A percentile compares a stretch with the other conserved stretches of the same genome.
These are phyloP conservation scores for Pipistrellus kuhlii DNA, from an alignment of 2,797 vertebrate genomes.

Conservation along the genomic window DNA sequence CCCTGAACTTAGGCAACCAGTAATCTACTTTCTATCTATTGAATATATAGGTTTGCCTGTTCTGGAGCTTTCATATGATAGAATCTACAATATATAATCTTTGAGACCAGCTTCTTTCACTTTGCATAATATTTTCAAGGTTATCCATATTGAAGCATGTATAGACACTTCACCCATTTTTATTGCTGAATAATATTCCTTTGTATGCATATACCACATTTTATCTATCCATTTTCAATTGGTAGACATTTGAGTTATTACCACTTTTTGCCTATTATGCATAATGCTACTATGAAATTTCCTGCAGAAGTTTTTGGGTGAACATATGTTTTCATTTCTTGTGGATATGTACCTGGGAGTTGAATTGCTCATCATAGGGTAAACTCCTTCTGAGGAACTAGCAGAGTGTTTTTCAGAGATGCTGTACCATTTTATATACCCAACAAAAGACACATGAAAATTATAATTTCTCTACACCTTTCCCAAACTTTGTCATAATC, in stretches of 20 bases:
- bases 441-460: background rate
- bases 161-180: background rate
- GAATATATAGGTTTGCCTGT: background rate
- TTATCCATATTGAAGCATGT: background rate
- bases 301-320: background rate
- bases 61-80: background rate
- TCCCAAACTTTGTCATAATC: background rate
- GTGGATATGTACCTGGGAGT: background rate
- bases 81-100: background rate
- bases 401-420: background rate
- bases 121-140: background rate
- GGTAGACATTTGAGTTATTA: background rate
- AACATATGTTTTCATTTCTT: background rate
- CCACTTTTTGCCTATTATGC: background rate
- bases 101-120: background rate
- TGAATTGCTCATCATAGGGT: background rate
- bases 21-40: background rate
- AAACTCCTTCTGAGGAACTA: background rate
- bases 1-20: background rate
- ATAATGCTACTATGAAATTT: background rate
- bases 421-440: background rate
- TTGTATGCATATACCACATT: background rate
- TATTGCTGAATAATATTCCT: background rate
- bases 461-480: background rate
- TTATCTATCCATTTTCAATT: background rate